A percentile compares a stretch with the other conserved stretches of the same genome.
Conservation (phyloP, 1,140 invertebrate species). For the Psilanteris sp. region DNA sequence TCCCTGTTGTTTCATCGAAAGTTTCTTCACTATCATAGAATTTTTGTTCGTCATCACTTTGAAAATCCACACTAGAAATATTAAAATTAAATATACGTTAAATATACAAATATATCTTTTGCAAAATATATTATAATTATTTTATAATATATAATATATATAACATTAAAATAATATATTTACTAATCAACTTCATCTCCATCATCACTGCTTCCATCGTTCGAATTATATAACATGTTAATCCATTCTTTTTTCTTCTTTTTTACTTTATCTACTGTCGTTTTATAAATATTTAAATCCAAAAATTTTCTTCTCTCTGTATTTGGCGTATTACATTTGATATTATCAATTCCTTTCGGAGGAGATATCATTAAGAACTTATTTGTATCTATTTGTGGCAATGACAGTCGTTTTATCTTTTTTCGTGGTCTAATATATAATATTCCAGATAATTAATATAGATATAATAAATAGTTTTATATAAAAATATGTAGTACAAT, state of each 20-base stretch:
- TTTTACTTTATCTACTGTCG: conserved; percentile 81
- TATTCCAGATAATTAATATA: no score
- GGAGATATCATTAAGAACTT: conserved; percentile 81
- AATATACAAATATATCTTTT: no score
- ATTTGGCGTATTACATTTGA: conserved; percentile 85
- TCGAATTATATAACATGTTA: conserved; percentile 83
- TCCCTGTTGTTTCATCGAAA: conserved; percentile 78
- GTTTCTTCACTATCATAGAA: conserved; percentile 46
- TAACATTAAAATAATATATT: conserved; percentile 25
- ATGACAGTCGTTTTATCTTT: conserved; percentile 58
- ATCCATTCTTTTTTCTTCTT: conserved; percentile 84
- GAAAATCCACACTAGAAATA: conserved; percentile 29
- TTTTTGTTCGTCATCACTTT: conserved; percentile 60
- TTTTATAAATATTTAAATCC: conserved; percentile 76
- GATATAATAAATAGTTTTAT: no score
- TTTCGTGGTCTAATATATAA: conserved; percentile 67
- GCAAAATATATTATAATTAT: neutral
- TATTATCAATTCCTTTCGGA: conserved; percentile 75
- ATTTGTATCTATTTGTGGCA: conserved; percentile 79
- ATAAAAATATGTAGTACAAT: no score
- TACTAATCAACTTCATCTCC: conserved; percentile 80
- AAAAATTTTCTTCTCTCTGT: conserved; percentile 85
- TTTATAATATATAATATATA: conserved; percentile 5
- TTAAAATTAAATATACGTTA: neutral
- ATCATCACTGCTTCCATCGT: conserved; percentile 78